These are phyloP conservation scores for Pogonocherus hispidulus DNA, from an alignment of 2,888 invertebrate genomes.

Conservation along the genomic window DNA sequence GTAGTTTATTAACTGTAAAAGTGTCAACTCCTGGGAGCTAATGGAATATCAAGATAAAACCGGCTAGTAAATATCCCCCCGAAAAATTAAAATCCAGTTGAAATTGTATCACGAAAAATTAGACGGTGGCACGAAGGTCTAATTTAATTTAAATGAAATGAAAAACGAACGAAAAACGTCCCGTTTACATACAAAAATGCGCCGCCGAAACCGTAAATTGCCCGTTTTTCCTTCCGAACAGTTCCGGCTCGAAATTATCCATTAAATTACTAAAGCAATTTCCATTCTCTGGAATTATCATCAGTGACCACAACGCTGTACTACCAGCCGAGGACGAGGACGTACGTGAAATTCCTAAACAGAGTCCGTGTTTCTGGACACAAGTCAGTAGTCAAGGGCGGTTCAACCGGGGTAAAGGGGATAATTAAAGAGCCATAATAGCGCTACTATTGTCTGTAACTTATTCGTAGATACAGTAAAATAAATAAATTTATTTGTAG, in stretches of 20 bases:
- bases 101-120: slow-evolving; percentile 12
- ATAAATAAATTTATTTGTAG: too few species aligned
- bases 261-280: slow-evolving; percentile 44
- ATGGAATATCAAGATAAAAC: neutral
- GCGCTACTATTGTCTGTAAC: too few species aligned
- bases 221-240: slow-evolving; percentile 36
- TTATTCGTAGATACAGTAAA: too few species aligned
- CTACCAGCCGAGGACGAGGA: slow-evolving; percentile 37
- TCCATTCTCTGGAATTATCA: slow-evolving; percentile 43
- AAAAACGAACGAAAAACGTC: slow-evolving; percentile 11
- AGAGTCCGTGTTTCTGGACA: slow-evolving; percentile 38
- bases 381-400: slow-evolving; percentile 14
- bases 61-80: neutral
- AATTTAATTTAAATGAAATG: slow-evolving; percentile 14
- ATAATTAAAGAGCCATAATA: too few species aligned
- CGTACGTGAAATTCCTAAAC: slow-evolving; percentile 52
- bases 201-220: slow-evolving; percentile 29
- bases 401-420: too few species aligned
- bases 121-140: slow-evolving; percentile 5
- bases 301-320: slow-evolving; percentile 30
- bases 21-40: slow-evolving; percentile 1
- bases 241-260: slow-evolving; percentile 37
- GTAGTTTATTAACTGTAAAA: slow-evolving; percentile 4
- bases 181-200: slow-evolving; percentile 21
- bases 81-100: slow-evolving; percentile 1